Evolutionary conservation across 2,797 vertebrate genomes (phyloP).

Genomic region (Chelmon rostratus): DNA sequence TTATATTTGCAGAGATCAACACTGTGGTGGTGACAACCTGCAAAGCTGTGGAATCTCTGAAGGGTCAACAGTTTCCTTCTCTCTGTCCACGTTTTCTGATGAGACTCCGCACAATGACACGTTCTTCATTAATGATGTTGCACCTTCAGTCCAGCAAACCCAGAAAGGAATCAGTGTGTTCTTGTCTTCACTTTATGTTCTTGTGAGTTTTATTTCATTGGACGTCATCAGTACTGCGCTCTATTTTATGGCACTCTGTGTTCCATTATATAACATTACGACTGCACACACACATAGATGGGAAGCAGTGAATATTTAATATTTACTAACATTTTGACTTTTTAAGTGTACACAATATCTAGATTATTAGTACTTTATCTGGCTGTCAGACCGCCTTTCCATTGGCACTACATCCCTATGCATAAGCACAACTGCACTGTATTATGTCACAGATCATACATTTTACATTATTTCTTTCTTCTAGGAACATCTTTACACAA

Average conservation of each 20-base stretch:
- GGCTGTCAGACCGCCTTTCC: no score
- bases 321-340: no score
- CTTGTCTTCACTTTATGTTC: conserved; percentile 52
- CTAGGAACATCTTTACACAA: neutral
- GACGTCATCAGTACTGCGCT: no score
- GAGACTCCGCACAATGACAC: rapidly evolving
- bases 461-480: neutral
- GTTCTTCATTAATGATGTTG: conserved; percentile 50
- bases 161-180: conserved; percentile 60
- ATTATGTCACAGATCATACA: no score
- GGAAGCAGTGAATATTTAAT: neutral
- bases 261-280: neutral
- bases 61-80: conserved; percentile 50
- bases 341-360: no score
- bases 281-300: neutral
- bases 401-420: no score
- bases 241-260: no score
- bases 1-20: conserved; percentile 41
- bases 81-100: conserved; percentile 47
- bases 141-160: conserved; percentile 60
- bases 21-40: conserved; percentile 11
- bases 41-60: conserved; percentile 50
- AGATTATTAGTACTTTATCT: no score
- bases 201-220: conserved; percentile 35
- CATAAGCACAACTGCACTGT: no score